These are phyloP conservation scores for Thripadectes ignobilis DNA, from an alignment of 2,797 vertebrate genomes.

Conservation along the genomic window DNA sequence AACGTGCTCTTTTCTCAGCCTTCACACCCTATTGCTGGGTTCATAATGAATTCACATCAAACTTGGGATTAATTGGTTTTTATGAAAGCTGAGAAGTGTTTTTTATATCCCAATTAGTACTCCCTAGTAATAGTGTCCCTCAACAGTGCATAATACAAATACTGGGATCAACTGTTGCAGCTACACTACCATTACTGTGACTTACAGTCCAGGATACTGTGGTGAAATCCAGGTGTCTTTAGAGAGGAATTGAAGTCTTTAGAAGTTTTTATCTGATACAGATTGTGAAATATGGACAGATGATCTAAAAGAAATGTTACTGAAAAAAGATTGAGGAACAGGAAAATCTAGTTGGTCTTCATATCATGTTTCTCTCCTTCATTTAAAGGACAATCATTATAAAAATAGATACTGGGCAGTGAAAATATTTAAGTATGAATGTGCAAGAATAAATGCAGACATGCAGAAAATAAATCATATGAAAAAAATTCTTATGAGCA, in stretches of 20 bases:
- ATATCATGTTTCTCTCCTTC: background rate
- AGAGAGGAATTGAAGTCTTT: background rate
- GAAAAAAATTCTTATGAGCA: background rate
- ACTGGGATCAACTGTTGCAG: background rate
- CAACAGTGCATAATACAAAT: background rate
- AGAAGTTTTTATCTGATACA: background rate
- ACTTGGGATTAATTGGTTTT: background rate
- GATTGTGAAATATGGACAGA: background rate
- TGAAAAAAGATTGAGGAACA: accelerated
- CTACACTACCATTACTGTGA: background rate
- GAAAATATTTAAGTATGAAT: background rate
- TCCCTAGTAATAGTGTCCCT: background rate
- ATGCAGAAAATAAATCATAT: background rate
- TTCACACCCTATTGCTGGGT: background rate
- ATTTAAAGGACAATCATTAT: background rate
- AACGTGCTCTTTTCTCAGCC: background rate
- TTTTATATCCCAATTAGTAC: background rate
- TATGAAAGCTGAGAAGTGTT: background rate
- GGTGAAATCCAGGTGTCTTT: background rate
- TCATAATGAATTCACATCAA: background rate
- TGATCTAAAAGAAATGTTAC: background rate
- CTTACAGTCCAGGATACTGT: background rate
- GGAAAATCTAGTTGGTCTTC: background rate
- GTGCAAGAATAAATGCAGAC: background rate
- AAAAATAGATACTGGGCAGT: background rate